Base-by-base conservation (phyloP, 2,797 vertebrate genomes). In the Hylomyscus alleni region DNA sequence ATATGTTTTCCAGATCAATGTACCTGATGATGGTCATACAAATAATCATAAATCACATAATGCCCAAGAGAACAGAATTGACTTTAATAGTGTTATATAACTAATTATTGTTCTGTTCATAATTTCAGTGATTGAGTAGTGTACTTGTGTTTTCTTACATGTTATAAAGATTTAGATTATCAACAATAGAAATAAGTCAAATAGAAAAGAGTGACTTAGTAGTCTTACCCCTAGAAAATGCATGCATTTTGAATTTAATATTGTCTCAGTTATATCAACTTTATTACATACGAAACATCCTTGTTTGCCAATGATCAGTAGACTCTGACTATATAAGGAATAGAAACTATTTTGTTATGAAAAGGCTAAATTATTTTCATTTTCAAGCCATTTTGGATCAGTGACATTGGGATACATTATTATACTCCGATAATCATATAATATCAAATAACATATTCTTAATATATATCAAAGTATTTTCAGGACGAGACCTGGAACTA, bases 381-480 rank as follows among this genome's bases (percentile, higher is more conserved):
- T 96, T 98, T 94, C 90, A 98, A 97, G 29, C 58, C 84, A 87
- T 93, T 17, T 82, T 96, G 94, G 82, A 89, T 81, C 47, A 0
- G 0, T 98, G 65, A 73, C 12, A 80, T 90, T 97, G 62, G 10
- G 37, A 52, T 91, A 34, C 24, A 95, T 47, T 50, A 67, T 97
- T 37, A 84, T 89, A 96, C 82, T 97, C 83, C 94, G 95, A 97
- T 97, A 90, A 52, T 69, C 62, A 95, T 12, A 96, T 47, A 94
- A 93, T 89, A 47, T 37, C 14, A 93, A 90, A 97, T 60, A 60
- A 29, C n/a, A 94, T 95, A 95, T 87, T 95, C 87, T 88, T 72
- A 81, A 1, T 3, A n/a, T 37, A 26, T 29, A 40, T 5, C 37
- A 91, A 97, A 97, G 69, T 97, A 93, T 96, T 98, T 96, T 97